Conservation (phyloP, 2,888 invertebrate species). For the Cybosia mesomella region DNA sequence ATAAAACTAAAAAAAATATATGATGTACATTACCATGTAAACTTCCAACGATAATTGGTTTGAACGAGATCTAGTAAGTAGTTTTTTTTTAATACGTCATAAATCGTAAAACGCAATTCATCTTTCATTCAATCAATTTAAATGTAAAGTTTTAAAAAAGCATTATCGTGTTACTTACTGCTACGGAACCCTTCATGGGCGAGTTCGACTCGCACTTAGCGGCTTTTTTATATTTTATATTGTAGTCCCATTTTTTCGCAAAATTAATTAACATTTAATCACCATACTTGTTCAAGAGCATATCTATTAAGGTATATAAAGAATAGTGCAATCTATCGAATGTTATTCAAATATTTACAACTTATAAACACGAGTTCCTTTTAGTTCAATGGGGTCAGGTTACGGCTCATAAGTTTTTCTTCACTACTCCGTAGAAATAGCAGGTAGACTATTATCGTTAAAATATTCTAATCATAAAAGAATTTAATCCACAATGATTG, state of each 20-base stretch:
- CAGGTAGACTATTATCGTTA: slow-evolving; percentile 23
- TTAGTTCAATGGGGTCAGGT: slow-evolving; percentile 19
- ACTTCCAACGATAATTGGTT: no score
- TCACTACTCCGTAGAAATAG: slow-evolving; percentile 17
- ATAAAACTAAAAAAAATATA: no score
- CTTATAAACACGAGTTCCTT: not conserved
- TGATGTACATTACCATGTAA: no score
- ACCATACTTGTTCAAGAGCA: not conserved
- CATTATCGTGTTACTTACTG: no score
- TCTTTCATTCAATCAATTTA: no score
- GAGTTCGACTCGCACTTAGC: no score
- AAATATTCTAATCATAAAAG: slow-evolving; percentile 31
- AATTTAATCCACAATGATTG: slow-evolving; percentile 13
- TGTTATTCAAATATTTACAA: not conserved
- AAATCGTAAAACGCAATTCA: no score
- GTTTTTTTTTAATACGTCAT: no score
- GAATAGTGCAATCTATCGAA: not conserved
- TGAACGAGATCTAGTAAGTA: no score
- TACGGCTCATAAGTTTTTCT: slow-evolving; percentile 17
- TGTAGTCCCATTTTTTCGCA: not conserved
- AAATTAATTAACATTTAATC: not conserved
- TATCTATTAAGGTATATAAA: slow-evolving; percentile 3
- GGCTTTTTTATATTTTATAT: not conserved
- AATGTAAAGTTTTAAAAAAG: no score
- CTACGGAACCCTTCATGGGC: no score